Base-by-base conservation (phyloP, 2,888 invertebrate species). In the Athalia rosae region DNA sequence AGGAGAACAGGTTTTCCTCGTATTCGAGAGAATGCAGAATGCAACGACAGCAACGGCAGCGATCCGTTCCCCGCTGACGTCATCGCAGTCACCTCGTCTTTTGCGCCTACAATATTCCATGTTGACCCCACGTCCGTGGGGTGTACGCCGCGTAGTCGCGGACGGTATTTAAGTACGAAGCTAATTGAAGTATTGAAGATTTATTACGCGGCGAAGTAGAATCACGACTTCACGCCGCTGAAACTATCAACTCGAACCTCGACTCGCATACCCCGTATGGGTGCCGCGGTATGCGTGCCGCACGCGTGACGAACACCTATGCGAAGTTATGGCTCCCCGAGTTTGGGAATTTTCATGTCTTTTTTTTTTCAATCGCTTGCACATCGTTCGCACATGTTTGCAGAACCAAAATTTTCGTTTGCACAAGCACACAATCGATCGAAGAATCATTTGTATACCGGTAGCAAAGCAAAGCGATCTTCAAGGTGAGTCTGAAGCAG, bases 1-100 rank as follows among this genome's bases (percentile, higher is more conserved):
- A 80, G 81, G 81, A 85, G 81, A 85, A 85, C 84, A 84, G 84
- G 83, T 86, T 86, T 79, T 78, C 56, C 76, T 43, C 62, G 50
- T 41, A 48, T 62, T 8, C 13, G 61, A 62, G 48, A 76, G 13
- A 9, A 62, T 43, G 11, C n/a, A 13, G 62, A 11, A 62, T 11
- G 43, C 9, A 62, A 62, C 11, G 11, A 3, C 28, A n/a, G 62
- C 7, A 41, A 8, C 28, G 7, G 13, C 41, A 13, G 9, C 28
- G 62, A 8, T 62, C 50, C 62, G 62, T 63, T 50, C 61, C 76
- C 63, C 43, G 48, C 61, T 62, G 76, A 64, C 63, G 63, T 58
- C 56, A 53, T 56, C 64, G 45, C 56, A 63, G 15, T 74, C 41
- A 45, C 61, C 41, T 48, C 62, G 28, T 53, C n/a, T 50, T 62